phyloP scores from a whole-genome alignment of 2,113 vertebrate genomes.

The Pangasianodon gigas region DNA sequence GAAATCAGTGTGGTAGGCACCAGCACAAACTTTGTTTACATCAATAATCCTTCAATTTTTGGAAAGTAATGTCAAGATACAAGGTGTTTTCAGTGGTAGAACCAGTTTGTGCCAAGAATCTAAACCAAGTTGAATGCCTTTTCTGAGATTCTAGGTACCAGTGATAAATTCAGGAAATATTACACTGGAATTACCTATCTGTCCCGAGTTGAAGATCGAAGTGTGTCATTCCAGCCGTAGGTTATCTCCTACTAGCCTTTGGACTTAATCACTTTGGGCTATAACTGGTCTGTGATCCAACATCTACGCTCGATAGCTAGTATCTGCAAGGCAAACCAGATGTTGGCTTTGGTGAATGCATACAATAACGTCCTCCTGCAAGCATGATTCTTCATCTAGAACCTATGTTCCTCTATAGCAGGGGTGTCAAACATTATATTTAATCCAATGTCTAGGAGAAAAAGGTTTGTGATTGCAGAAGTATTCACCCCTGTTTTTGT shows the following conservation, averaged over 20 bases:
- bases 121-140: background rate
- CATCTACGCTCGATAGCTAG: background rate
- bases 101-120: background rate
- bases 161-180: slow-evolving; percentile 1
- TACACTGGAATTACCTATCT: background rate
- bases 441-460: background rate
- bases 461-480: background rate
- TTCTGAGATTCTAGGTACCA: background rate
- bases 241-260: background rate
- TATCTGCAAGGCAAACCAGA: background rate
- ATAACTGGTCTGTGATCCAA: background rate
- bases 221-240: background rate
- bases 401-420: background rate
- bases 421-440: background rate
- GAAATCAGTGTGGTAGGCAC: background rate
- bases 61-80: background rate
- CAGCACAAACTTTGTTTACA: slow-evolving; percentile 20
- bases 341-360: background rate
- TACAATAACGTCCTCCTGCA: background rate
- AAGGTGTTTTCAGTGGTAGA: background rate
- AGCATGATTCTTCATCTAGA: background rate
- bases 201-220: background rate
- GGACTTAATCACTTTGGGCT: background rate
- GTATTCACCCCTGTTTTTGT: background rate
- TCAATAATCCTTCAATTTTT: background rate